phyloP scores from a whole-genome alignment of 2,797 vertebrate species.

The Falco naumanni region DNA sequence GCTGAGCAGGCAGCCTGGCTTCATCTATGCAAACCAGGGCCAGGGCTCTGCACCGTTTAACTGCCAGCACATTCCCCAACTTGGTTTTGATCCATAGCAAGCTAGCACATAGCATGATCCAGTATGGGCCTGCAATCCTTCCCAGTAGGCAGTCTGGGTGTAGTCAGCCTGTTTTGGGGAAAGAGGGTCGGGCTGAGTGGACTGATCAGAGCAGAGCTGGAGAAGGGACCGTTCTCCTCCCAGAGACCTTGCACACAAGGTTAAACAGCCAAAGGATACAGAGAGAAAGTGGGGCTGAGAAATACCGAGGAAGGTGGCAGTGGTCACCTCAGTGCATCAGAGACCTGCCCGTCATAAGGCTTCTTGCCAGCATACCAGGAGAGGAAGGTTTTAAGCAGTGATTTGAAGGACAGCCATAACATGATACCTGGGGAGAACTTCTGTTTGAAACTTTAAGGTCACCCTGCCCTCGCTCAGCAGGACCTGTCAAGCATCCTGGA shows the following conservation, averaged over 20 bases:
- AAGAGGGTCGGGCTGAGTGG: not conserved
- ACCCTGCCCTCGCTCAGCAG: not conserved
- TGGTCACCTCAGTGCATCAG: not conserved
- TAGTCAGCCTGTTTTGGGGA: not conserved
- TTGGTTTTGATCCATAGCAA: not conserved
- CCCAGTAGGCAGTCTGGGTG: not conserved
- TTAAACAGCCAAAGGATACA: not conserved
- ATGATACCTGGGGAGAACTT: not conserved
- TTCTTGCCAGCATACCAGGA: not conserved
- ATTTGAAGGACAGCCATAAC: not conserved
- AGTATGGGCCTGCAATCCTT: not conserved
- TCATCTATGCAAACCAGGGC: accelerated
- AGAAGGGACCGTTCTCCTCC: not conserved
- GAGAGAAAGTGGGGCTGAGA: not conserved
- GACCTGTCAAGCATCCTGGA: not conserved
- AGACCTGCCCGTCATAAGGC: accelerated
- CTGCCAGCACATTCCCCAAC: not conserved
- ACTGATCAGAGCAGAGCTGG: not conserved
- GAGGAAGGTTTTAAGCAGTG: not conserved
- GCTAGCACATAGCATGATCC: not conserved
- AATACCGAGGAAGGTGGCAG: not conserved
- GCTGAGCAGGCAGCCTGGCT: not conserved
- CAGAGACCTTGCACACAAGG: not conserved
- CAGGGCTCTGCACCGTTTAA: not conserved
- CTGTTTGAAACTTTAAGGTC: not conserved